A percentile compares a stretch with the other conserved stretches of the same genome.
These are phyloP conservation scores for Sitodiplosis mosellana DNA, from an alignment of 1,140 invertebrate species.

Conservation along the genomic window DNA sequence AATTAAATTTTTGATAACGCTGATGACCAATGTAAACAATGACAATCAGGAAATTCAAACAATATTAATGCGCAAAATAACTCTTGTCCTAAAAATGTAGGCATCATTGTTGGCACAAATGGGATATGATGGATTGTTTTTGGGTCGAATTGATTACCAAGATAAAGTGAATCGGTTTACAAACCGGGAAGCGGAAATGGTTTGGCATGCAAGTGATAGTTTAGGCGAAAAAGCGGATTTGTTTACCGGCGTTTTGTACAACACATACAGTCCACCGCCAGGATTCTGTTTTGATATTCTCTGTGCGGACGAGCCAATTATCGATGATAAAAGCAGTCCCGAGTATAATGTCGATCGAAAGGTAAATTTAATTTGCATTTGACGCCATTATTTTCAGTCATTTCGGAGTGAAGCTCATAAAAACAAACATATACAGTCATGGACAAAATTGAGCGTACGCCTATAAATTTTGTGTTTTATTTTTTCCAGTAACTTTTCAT, in stretches of 20 bases:
- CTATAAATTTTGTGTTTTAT: too few relatives aligned
- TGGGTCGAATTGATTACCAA: slow-evolving; percentile 75
- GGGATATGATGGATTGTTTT: slow-evolving; percentile 76
- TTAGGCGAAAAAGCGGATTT: slow-evolving; percentile 42
- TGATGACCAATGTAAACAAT: too few relatives aligned
- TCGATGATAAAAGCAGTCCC: slow-evolving; percentile 50
- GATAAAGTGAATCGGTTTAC: slow-evolving; percentile 50
- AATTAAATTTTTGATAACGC: too few relatives aligned
- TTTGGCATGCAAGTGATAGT: slow-evolving; percentile 63
- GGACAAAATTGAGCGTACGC: too few relatives aligned
- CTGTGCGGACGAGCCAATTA: slow-evolving; percentile 69
- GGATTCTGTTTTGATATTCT: slow-evolving; percentile 81
- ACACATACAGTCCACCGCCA: slow-evolving; percentile 61
- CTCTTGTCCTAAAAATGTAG: slow-evolving; percentile 3
- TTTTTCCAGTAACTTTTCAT: too few relatives aligned
- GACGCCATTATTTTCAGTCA: too few relatives aligned
- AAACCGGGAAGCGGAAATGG: slow-evolving; percentile 55
- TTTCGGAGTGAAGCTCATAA: too few relatives aligned
- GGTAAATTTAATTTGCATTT: slow-evolving; percentile 26
- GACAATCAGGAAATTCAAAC: too few relatives aligned
- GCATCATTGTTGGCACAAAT: slow-evolving; percentile 68
- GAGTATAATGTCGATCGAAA: slow-evolving; percentile 49
- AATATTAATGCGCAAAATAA: too few relatives aligned
- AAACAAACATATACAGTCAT: too few relatives aligned
- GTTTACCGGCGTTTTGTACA: slow-evolving; percentile 54